Evolutionary conservation across 2,888 invertebrate genomes (phyloP).

Genomic region (Polyommatus icarus): DNA sequence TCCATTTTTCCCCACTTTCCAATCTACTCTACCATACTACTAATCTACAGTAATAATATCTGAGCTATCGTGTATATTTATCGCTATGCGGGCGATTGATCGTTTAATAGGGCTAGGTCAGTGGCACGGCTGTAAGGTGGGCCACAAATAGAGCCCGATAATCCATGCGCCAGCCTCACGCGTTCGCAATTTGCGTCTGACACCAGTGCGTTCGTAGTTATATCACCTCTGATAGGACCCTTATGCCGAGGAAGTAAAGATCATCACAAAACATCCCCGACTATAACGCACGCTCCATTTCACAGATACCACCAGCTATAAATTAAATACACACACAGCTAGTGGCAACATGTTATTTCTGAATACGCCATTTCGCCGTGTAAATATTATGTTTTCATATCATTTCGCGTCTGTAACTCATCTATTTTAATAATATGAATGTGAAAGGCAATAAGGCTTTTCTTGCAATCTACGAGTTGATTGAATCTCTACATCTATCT

Average conservation of each 20-base stretch:
- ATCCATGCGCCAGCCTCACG: constrained; percentile 44
- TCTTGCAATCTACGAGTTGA: too few relatives aligned
- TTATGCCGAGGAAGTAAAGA: not conserved
- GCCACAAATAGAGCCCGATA: constrained; percentile 33
- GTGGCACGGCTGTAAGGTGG: constrained; percentile 41
- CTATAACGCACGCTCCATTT: constrained; percentile 22
- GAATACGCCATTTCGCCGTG: not conserved
- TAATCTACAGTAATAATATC: too few relatives aligned
- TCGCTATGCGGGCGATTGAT: constrained; percentile 25
- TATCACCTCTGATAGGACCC: not conserved
- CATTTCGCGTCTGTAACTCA: too few relatives aligned
- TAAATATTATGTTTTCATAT: constrained; percentile 1
- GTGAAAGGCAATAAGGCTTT: not conserved
- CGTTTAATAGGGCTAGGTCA: constrained; percentile 45
- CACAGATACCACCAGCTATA: constrained; percentile 2
- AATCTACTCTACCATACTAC: not conserved
- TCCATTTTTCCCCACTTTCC: not conserved
- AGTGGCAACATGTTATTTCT: not conserved
- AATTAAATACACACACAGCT: not conserved
- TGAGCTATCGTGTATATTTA: not conserved
- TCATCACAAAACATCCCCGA: not conserved
- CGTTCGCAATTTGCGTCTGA: constrained; percentile 30
- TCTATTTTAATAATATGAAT: too few relatives aligned
- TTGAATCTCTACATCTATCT: too few relatives aligned
- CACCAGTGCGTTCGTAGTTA: not conserved